Percentiles rank a stretch among this genome's conserved stretches.
These are phyloP conservation scores for Plutomurus gul DNA, from an alignment of 1,140 invertebrate species.

Conservation along the genomic window DNA sequence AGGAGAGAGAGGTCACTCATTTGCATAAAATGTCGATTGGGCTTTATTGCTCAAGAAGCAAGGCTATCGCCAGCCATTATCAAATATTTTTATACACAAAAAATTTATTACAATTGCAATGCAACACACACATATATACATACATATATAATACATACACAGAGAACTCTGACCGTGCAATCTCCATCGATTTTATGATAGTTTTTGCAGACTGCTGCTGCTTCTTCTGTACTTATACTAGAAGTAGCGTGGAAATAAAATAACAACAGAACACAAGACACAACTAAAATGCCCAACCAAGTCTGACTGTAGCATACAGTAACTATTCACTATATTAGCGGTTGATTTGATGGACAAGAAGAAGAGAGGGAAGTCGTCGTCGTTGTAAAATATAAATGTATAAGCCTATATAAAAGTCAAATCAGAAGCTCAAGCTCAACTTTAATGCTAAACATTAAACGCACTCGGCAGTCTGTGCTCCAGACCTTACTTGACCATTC, in stretches of 20 bases:
- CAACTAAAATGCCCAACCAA: no score
- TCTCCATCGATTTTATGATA: conserved; percentile 45
- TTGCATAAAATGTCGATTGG: conserved; percentile 48
- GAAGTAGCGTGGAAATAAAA: no score
- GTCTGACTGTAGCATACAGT: no score
- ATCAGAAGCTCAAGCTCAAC: background rate
- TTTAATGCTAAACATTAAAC: background rate
- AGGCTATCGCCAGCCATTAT: conserved; percentile 47
- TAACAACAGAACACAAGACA: no score
- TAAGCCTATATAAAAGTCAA: background rate
- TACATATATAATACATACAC: background rate
- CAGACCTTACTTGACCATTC: no score
- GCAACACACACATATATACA: background rate
- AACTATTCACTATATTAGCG: no score
- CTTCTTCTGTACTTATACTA: background rate
- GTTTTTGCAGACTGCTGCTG: conserved; percentile 34
- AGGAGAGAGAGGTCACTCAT: conserved; percentile 41
- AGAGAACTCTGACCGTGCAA: conserved; percentile 32
- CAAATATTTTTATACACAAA: conserved; percentile 43
- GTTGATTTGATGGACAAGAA: no score
- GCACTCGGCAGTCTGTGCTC: no score
- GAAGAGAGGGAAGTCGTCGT: no score
- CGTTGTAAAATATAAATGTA: background rate
- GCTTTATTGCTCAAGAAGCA: conserved; percentile 48
- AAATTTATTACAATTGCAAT: conserved; percentile 48